Percentiles rank a stretch among this genome's conserved stretches.
Evolutionary conservation across 2,113 vertebrate species (phyloP).

Genomic region (Protobothrops mucrosquamatus): DNA sequence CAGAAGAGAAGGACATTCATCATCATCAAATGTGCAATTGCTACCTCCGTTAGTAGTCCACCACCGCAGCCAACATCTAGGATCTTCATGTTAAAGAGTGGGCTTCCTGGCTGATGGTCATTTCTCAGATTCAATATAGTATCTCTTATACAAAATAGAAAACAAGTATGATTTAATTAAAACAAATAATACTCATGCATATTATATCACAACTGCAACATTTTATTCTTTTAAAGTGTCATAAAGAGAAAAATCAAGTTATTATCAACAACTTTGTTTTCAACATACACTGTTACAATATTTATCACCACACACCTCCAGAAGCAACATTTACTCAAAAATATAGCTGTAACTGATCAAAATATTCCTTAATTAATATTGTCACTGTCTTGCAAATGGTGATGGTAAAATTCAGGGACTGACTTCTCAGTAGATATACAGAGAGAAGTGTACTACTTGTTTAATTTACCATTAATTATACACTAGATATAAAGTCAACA

Average conservation of each 20-base stretch:
- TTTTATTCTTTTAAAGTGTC: neutral
- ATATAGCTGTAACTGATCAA: neutral
- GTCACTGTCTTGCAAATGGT: neutral
- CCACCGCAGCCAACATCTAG: constrained; percentile 95
- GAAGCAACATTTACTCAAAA: neutral
- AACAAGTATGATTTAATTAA: constrained; percentile 8
- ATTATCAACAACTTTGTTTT: neutral
- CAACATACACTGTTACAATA: neutral
- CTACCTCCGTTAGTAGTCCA: constrained; percentile 90
- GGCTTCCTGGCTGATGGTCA: constrained; percentile 74
- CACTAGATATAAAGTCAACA: neutral
- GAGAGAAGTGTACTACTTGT: neutral
- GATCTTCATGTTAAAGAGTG: constrained; percentile 81
- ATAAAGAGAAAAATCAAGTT: neutral
- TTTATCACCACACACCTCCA: neutral
- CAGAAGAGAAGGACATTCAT: neutral
- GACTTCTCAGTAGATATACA: neutral
- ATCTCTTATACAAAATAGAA: constrained; percentile 76
- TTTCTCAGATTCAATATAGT: constrained; percentile 79
- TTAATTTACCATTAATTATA: neutral
- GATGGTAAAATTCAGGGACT: neutral
- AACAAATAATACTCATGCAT: neutral
- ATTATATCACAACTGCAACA: neutral
- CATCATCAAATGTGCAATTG: neutral
- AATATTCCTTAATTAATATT: neutral